Base-by-base conservation (phyloP, 2,888 invertebrate species). In the Marronus borbonicus region DNA sequence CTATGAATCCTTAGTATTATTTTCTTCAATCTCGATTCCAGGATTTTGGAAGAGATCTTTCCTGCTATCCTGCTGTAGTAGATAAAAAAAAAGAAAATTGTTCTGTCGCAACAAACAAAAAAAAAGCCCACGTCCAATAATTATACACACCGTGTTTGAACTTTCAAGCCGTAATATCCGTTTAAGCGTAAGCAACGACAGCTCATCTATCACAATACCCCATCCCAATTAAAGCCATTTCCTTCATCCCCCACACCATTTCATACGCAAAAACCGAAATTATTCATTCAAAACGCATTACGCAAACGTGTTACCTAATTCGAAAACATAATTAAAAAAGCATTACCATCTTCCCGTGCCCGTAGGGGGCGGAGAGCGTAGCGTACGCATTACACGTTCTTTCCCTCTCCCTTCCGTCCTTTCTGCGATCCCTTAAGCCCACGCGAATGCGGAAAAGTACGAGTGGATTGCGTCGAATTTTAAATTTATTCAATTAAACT, bases 401-500 rank as follows among this genome's bases (percentile, higher is more conserved):
- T 58, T 17, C n/a, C 55, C 55, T 2, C 17, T 17, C 55, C 55
- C 7, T 20, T 58, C n/a, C 55, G 5, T 5, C 2, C 44, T 8
- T 12, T 44, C 44, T 1, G 8, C 44, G 44, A 12, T 2, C 44
- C 44, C 12, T 44, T 12, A 44, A 12, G 31, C 31, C 12, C 55
- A 62, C 62, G 62, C 62, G 31, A 55, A 44, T 12, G 44, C 44
- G 44, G 44, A 44, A 44, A 12, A 58, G 55, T 58, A 20, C 55
- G 55, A 58, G 55, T 17, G 20, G 55, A 20, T 8, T 8, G 62
- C 24, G 2, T 62, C 62, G 62, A 24, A 62, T 74, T 74, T 60
- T 24, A 74, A 74, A 74, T 74, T 68, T 74, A 74, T 74, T 74
- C 72, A 74, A 74, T 74, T 74, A 74, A 74, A 74, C 60, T 74